These are phyloP conservation scores for Scleropages formosus DNA, from an alignment of 2,797 vertebrate species.

Conservation along the genomic window DNA sequence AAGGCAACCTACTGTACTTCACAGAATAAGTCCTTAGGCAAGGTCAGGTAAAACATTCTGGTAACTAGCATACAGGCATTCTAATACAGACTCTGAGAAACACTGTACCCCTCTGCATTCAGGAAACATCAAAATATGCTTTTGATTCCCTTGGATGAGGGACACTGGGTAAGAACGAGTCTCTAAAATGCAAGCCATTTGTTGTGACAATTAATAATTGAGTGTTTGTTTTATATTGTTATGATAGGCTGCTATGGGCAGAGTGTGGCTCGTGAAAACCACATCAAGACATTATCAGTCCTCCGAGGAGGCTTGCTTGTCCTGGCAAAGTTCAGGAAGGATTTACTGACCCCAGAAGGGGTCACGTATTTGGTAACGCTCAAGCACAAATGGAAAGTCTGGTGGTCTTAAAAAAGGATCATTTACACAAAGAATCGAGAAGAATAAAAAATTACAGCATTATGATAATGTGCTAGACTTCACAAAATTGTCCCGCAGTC, in stretches of 20 bases:
- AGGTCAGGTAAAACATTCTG: neutral
- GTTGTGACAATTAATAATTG: constrained; percentile 62
- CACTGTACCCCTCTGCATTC: neutral
- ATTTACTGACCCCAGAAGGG: constrained; percentile 23
- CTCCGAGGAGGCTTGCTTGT: neutral
- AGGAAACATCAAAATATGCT: neutral
- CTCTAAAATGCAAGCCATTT: constrained; percentile 25
- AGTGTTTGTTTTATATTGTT: constrained; percentile 66
- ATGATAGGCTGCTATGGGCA: constrained; percentile 61
- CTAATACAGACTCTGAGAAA: neutral
- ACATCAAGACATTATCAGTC: constrained; percentile 25
- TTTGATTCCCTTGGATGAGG: neutral
- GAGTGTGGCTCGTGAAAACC: constrained; percentile 46
- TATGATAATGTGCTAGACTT: too few relatives aligned
- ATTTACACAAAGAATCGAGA: too few relatives aligned
- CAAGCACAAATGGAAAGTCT: constrained; percentile 17
- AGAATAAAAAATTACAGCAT: too few relatives aligned
- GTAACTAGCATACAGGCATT: constrained; percentile 1
- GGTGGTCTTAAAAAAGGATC: too few relatives aligned
- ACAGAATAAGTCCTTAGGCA: neutral
- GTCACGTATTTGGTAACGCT: constrained; percentile 24
- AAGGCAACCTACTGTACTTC: neutral
- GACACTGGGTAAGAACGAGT: constrained; percentile 20
- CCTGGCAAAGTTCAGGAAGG: constrained; percentile 27
- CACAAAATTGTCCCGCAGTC: too few relatives aligned